Evolutionary conservation across 2,797 vertebrate genomes (phyloP).

Genomic region (Poeciliopsis turneri): DNA sequence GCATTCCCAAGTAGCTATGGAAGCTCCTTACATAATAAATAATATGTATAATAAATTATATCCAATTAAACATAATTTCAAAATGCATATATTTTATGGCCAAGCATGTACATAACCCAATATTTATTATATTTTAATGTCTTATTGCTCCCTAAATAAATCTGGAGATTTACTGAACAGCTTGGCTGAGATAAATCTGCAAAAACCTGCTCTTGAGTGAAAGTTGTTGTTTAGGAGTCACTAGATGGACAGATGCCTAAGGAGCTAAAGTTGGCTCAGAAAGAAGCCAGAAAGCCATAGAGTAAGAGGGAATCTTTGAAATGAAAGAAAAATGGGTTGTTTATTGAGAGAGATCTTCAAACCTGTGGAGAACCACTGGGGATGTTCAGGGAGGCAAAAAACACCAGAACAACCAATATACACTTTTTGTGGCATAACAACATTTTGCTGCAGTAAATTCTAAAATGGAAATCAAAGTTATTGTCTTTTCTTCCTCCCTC

Average conservation of each 20-base stretch:
- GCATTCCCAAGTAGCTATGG: not conserved
- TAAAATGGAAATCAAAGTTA: not conserved
- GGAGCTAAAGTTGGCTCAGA: not conserved
- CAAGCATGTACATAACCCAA: too few species aligned
- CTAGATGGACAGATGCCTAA: not conserved
- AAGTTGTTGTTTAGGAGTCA: not conserved
- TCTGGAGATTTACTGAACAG: not conserved
- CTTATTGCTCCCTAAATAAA: constrained; percentile 1
- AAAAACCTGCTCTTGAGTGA: not conserved
- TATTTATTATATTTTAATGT: not conserved
- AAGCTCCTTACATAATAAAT: not conserved
- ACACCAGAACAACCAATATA: not conserved
- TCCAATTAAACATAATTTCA: not conserved
- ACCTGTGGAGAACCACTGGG: not conserved
- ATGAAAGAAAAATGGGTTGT: not conserved
- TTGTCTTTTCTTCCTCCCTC: not conserved
- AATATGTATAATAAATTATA: not conserved
- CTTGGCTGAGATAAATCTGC: not conserved
- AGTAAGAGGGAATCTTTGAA: not conserved
- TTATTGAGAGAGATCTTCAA: not conserved
- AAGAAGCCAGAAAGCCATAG: not conserved
- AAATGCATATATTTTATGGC: not conserved
- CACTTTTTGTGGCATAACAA: not conserved
- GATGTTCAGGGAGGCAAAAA: not conserved
- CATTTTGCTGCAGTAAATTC: not conserved